Base-by-base conservation (phyloP, 2,113 vertebrate genomes). In the Cheilinus undulatus region DNA sequence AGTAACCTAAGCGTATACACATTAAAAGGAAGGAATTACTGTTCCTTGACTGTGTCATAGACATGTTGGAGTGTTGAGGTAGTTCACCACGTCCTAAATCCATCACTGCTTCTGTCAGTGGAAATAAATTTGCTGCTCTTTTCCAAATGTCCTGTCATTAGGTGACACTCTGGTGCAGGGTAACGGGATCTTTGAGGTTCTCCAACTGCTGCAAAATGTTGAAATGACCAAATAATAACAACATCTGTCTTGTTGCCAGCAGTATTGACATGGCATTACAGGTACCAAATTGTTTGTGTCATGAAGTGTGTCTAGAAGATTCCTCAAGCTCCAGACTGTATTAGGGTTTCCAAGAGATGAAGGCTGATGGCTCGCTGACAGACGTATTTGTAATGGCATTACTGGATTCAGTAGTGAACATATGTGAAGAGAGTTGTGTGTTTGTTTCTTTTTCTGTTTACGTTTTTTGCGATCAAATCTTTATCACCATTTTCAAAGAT, bases 191-290 rank as follows among this genome's bases (percentile, higher is more conserved):
- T 90, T 89, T 92, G 81, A 92, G 93, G 93, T 94, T 92, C 93
- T 88, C 93, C 90, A 95, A 93, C 89, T 94, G 89, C 74, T 85
- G 93, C 91, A 92, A 84, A 96, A 95, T 91, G 92, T 94, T 93
- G 92, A 95, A 96, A 95, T 93, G 93, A 93, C 94, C 93, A 95
- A 96, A 94, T 97, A 97, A 97, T 97, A 96, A 96, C 95, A 95
- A 92, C 96, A 99, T 99, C 96, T 94, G 94, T 99, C 97, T 98
- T 96, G 93, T 96, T 95, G 95, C 94, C 91, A 76, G 86, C 86
- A 87, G 93, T 97, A 98, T 97, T 96, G 97, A 97, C 95, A 94
- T 84, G 92, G 92, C 90, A 94, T 96, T 96, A 95, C 94, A 92
- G 93, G 85, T 93, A 87, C 88, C 95, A 97, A 96, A 97, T 96